Percentiles rank a stretch among this genome's conserved stretches.
Evolutionary conservation across 2,797 vertebrate species (phyloP).

Genomic region (Harpagifer antarcticus): DNA sequence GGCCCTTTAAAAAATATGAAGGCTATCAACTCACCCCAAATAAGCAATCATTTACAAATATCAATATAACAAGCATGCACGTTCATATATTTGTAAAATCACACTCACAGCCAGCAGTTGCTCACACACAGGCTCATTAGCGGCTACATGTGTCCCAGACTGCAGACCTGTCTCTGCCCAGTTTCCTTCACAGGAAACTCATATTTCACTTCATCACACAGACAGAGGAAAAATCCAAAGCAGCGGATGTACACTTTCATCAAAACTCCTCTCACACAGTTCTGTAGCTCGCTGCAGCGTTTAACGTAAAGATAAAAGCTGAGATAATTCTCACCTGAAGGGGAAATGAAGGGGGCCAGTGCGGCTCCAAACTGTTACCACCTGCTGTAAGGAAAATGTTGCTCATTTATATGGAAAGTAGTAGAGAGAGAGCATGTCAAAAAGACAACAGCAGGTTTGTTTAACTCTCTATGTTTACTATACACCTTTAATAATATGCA

Average conservation of each 20-base stretch:
- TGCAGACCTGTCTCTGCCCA: conserved; percentile 43
- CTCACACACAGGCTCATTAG: conserved; percentile 12
- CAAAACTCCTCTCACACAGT: background rate
- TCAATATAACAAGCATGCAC: background rate
- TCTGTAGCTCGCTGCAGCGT: background rate
- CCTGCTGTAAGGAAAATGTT: conserved; percentile 15
- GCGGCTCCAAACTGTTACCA: background rate
- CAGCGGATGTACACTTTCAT: background rate
- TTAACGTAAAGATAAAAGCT: background rate
- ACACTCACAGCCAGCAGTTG: conserved; percentile 4
- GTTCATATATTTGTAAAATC: background rate
- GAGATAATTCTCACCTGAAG: conserved; percentile 17
- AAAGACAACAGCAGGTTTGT: background rate
- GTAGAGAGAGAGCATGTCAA: background rate
- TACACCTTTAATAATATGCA: background rate
- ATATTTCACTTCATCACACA: conserved; percentile 12
- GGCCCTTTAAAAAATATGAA: no score
- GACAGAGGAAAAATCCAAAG: background rate
- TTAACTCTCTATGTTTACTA: background rate
- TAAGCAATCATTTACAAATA: no score
- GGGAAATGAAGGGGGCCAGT: conserved; percentile 28
- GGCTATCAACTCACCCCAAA: no score
- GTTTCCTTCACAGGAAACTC: conserved; percentile 46
- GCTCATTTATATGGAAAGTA: background rate
- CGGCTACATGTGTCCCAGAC: conserved; percentile 31